Evolutionary conservation across 2,888 invertebrate genomes (phyloP).

Genomic region (Xestia xanthographa): DNA sequence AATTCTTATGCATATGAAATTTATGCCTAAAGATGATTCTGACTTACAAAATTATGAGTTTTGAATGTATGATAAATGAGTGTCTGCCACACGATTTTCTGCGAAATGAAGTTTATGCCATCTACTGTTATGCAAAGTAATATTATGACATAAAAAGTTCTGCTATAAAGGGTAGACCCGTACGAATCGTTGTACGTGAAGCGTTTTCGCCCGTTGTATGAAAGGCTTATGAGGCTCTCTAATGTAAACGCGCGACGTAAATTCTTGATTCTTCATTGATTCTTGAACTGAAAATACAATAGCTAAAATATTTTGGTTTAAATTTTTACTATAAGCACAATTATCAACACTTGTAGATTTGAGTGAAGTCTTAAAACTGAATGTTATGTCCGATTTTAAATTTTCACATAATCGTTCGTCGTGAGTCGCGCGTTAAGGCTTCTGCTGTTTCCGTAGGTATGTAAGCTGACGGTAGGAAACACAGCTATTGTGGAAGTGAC

Average conservation of each 20-base stretch:
- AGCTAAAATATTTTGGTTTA: background rate
- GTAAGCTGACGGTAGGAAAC: constrained; percentile 1
- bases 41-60: too few species aligned
- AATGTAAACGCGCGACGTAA: background rate
- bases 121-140: too few species aligned
- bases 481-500: background rate
- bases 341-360: background rate
- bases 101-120: too few species aligned
- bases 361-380: background rate
- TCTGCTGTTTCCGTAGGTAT: background rate
- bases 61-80: too few species aligned
- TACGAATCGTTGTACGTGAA: background rate
- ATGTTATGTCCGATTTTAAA: background rate
- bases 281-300: background rate
- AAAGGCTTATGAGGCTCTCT: background rate
- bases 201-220: background rate
- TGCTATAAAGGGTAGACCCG: too few species aligned
- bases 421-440: background rate
- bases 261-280: too few species aligned
- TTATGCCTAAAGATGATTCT: too few species aligned
- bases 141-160: too few species aligned
- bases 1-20: too few species aligned
- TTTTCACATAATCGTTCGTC: background rate
- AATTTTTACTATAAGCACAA: background rate
- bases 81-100: too few species aligned